Evolutionary conservation across 2,797 vertebrate genomes (phyloP), one percentile per base, ranked within the genome.

Genomic region (Paramormyrops hopkinsi): DNA sequence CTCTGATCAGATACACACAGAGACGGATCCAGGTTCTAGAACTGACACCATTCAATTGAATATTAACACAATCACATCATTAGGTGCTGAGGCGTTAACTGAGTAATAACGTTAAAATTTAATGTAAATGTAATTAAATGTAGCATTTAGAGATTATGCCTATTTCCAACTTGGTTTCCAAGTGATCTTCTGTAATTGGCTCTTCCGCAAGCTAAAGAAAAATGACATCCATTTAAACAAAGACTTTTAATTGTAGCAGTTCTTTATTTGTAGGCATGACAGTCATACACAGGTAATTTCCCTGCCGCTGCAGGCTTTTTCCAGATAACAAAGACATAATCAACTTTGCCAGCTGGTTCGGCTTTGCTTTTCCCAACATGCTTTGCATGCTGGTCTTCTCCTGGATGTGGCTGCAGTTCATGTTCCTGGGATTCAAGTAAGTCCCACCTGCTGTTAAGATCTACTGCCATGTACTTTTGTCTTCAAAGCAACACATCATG

Each of bases 341-440:
- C 92, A 99, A 97, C 95, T 99, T 99, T 82, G 97, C 97, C 89
- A 97, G 96, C 89, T 99, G 98, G 98, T 99, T 99, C 48, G 94
- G 91, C 88, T 98, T 98, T 2, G 95, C 97, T 84, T 98, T 98
- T 91, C 98, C 98, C 9, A 96, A 95, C 93, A 96, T 96, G 96
- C 0, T 97, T 14, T 1, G 99, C 85, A 95, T 98, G 92, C 94
- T 99, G 91, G 0, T 92, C 54, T 25, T 98, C 12, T 62, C 97
- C 0, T 99, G 96, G 96, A 0, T 98, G 9, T 99, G 98, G 98
- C 96, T 99, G 8, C 97, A 97, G 94, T 89, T 95, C 44, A 41
- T 97, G 89, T 99, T 95, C 93, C 87, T 99, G 92, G 98, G 98
- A 88, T 93, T 97, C 88, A 95, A 98, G 98, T 99, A 96, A 97